Base-by-base conservation (phyloP, 2,113 vertebrate species). In the Rhinoptilus africanus region DNA sequence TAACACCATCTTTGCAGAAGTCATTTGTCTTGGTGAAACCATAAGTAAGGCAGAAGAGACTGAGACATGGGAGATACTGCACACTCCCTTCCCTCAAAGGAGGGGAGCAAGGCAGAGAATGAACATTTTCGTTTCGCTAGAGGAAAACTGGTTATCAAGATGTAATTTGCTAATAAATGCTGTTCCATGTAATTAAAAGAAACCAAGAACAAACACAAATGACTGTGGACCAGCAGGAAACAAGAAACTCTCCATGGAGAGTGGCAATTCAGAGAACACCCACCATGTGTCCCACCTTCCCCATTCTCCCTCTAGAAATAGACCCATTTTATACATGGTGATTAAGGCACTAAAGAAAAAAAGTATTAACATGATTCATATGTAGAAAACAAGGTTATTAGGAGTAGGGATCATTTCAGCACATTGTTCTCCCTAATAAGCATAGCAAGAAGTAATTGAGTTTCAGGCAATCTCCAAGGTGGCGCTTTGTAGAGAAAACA, bases 401-500 rank as follows among this genome's bases (percentile, higher is more conserved):
- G 85, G 96, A 96, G 79, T 71, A 93, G 92, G 95, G 91, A 97
- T 97, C 88, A 85, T 95, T 95, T 94, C 50, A 94, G 88, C 62
- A 91, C 88, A 96, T 93, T 97, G 96, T 97, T 98, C 97, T 97
- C 56, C 71, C 88, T 97, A 97, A 98, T 82, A 97, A 98, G 89
- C 95, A 92, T 68, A 97, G 90, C 94, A 97, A 94, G 88, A 39
- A 95, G 82, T 97, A 98, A 98, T 93, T 96, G 97, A 96, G 94
- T 97, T 98, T 97, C 96, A 93, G 93, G 94, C 96, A 97, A 95
- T 95, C 95, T 98, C 94, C 80, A 95, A 98, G 96, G 96, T 97
- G 96, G 97, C 12, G 39, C 85, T 96, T 95, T 83, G 88, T 88
- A 85, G 79, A 96, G 83, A 97, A 96, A 97, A 95, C 57, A 10